Evolutionary conservation across 2,888 invertebrate genomes (phyloP), one percentile per base, ranked within the genome.

Genomic region (Lacanobia oleracea): DNA sequence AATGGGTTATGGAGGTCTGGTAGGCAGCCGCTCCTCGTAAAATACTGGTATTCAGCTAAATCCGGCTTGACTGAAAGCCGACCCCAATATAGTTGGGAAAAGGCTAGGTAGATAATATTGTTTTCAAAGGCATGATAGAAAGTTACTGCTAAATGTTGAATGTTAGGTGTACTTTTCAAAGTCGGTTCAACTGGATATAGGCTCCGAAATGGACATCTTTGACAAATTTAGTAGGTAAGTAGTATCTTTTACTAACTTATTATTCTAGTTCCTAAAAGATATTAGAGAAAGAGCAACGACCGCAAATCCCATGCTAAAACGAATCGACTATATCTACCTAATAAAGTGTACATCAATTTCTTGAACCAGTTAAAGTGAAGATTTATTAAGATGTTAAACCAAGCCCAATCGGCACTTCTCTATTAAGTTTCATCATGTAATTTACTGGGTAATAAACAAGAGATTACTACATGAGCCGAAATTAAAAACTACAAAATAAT

Each of bases 391-490:
- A 40, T 63, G 57, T 51, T 60, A n/a, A 51, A 67, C 54, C 40
- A 18, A 70, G 51, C 62, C n/a, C 70, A 67, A 70, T 78, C 45
- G 75, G 63, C 27, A 56, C 37, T 14, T 40, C 18, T 10, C 21
- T 60, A 21, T 71, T 48, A 7, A 40, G 60, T 79, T 78, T 75
- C 80, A 43, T 67, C 80, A 80, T 64, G 23, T 66, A 60, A 66
- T 70, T 79, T 53, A 51, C 51, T n/a, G 60, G 63, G 54, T 63
- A 51, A 64, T 78, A 70, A 70, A 75, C 51, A 57, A 63, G 21
- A 60, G 27, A 48, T 75, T 75, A 63, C 53, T 43, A 43, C 40
- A 74, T 43, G 23, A 66, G 8, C 59, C 40, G 53, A 56, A 61
- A 64, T 61, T 33, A 61, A 7, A 8, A 69, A 63, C 43, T 59